Percentiles rank a stretch among this genome's conserved stretches.
phyloP scores from a whole-genome alignment of 2,797 vertebrate genomes.

The Streptopelia turtur region DNA sequence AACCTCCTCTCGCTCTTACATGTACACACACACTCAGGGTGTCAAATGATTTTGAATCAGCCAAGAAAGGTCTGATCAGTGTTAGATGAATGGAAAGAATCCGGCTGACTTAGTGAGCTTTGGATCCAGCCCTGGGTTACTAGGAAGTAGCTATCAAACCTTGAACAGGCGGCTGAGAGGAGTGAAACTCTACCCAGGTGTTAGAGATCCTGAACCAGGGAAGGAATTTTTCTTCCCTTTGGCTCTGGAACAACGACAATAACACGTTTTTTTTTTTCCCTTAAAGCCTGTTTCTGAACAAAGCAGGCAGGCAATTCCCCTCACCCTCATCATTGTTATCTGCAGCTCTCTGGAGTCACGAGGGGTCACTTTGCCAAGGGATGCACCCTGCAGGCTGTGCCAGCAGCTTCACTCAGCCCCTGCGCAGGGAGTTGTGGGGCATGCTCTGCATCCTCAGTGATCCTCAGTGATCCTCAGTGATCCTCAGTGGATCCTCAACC shows the following conservation, averaged over 20 bases:
- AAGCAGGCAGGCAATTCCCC: constrained; percentile 37
- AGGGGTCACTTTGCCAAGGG: neutral
- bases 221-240: constrained; percentile 69
- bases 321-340: neutral
- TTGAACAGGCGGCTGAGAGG: constrained; percentile 62
- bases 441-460: too few relatives aligned
- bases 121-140: constrained; percentile 31
- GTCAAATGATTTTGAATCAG: constrained; percentile 1
- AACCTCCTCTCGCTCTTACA: neutral
- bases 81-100: constrained; percentile 55
- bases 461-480: too few relatives aligned
- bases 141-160: constrained; percentile 58
- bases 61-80: constrained; percentile 36
- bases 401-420: neutral
- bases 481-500: too few relatives aligned
- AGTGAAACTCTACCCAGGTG: constrained; percentile 73
- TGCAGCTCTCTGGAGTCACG: constrained; percentile 12
- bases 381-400: constrained; percentile 18
- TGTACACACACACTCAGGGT: neutral
- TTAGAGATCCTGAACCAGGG: constrained; percentile 65
- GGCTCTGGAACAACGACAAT: constrained; percentile 76
- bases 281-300: constrained; percentile 51
- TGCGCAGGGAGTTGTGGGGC: neutral
- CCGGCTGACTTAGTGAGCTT: constrained; percentile 37
- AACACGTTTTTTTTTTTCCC: constrained; percentile 48